Conservation (phyloP, 2,888 invertebrate genomes). For the Limnephilus rhombicus region DNA sequence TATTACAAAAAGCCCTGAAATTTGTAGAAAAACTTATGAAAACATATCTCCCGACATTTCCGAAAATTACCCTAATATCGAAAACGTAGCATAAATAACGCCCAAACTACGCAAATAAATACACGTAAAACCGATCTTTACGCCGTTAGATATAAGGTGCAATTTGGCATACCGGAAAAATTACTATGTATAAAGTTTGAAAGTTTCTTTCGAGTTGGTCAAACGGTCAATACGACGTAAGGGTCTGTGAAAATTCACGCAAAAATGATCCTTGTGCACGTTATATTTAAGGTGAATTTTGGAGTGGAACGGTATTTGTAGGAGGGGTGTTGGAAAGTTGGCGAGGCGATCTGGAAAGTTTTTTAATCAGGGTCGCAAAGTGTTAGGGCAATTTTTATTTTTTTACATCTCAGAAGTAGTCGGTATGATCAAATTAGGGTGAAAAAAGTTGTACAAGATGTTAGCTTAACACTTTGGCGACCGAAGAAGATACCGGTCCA, state of each 20-base stretch:
- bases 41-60: neutral
- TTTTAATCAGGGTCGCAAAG: conserved; percentile 52
- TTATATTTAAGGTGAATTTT: neutral
- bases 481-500: neutral
- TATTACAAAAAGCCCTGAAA: neutral
- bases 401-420: conserved; percentile 35
- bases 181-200: neutral
- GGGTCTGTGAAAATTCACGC: neutral
- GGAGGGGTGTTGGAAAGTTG: neutral
- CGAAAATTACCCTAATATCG: neutral
- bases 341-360: conserved; percentile 42
- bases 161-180: neutral
- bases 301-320: neutral
- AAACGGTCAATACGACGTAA: neutral
- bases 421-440: conserved; percentile 7
- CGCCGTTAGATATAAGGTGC: neutral
- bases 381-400: conserved; percentile 28
- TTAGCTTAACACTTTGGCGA: neutral
- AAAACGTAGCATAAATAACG: neutral
- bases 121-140: neutral
- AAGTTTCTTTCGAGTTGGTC: neutral
- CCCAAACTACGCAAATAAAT: conserved; percentile 7
- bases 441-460: neutral
- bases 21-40: neutral
- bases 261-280: neutral